Evolutionary conservation across 2,888 invertebrate genomes (phyloP).

Genomic region (Junonia oenone): DNA sequence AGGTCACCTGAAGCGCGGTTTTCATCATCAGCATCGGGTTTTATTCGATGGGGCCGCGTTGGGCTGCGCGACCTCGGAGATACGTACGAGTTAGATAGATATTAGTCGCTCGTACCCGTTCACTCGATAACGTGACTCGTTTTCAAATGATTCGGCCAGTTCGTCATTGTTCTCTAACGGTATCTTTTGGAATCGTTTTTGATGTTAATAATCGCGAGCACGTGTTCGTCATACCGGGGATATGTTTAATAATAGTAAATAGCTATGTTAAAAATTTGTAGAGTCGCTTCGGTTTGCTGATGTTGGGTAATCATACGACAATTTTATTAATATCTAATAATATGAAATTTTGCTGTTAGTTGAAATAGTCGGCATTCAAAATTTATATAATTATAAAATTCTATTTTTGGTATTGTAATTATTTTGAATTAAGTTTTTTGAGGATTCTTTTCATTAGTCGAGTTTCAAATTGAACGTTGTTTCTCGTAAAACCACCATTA

Average conservation of each 20-base stretch:
- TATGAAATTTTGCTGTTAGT: too few relatives aligned
- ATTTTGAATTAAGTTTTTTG: too few relatives aligned
- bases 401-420: too few relatives aligned
- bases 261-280: not conserved
- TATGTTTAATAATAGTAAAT: not conserved
- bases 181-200: constrained; percentile 26
- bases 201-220: constrained; percentile 10
- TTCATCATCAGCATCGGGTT: constrained; percentile 66
- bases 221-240: constrained; percentile 13
- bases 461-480: not conserved
- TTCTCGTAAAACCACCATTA: not conserved
- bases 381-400: not conserved
- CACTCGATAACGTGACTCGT: constrained; percentile 37
- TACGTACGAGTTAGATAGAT: constrained; percentile 47
- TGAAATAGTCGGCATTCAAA: not conserved
- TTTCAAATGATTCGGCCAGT: constrained; percentile 33
- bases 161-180: constrained; percentile 32
- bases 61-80: constrained; percentile 59
- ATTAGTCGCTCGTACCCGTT: constrained; percentile 30
- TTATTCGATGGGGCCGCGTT: constrained; percentile 67
- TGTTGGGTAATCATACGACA: not conserved
- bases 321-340: too few relatives aligned
- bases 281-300: not conserved
- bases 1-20: constrained; percentile 64
- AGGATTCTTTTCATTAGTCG: too few relatives aligned